Evolutionary conservation across 35 echinoderm and acorn worm species (phyloP), one percentile per base, ranked within the genome.

Genomic region (Lytechinus pictus): DNA sequence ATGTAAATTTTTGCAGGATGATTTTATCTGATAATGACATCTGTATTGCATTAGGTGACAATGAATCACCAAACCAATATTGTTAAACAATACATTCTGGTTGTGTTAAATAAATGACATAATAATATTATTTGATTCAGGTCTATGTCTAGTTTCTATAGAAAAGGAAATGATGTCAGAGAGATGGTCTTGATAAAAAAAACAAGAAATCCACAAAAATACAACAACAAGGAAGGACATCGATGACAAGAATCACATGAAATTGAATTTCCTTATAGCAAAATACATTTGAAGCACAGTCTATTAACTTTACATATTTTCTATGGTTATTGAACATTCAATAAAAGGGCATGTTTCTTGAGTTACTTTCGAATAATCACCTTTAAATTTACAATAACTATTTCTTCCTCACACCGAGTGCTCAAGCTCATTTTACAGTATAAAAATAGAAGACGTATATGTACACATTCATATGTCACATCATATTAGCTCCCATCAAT

Each of bases 361-460:
- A 79, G 33, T 24, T 79, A 79, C 21, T 79, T 71, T 19, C 6
- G 16, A 71, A 71, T 6, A 19, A 5, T 71, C 61, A 71, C 61
- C 4, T 71, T 79, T 79, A 79, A 79, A 79, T 79, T 24, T 79
- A 79, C 66, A 79, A n/a, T 79, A 79, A 79, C 6, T 79, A 79
- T 79, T 24, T 58, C 21, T 24, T 79, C 66, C 66, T 79, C 66
- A 24, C 66, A 79, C 19, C 19, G n/a, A 79, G 19, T 5, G 21
- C 16, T 79, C 21, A 24, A 24, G n/a, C 66, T 79, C n/a, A n/a
- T 79, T 24, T 79, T 24, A 79, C 66, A 24, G 66, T 79, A 79
- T 79, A 79, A 79, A 79, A 79, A 79, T 79, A 79, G 66, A 79
- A 79, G 66, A 79, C 66, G 33, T 44, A 79, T 79, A 79, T n/a